Evolutionary conservation across 2,113 vertebrate genomes (phyloP).

Genomic region (Picathartes gymnocephalus): DNA sequence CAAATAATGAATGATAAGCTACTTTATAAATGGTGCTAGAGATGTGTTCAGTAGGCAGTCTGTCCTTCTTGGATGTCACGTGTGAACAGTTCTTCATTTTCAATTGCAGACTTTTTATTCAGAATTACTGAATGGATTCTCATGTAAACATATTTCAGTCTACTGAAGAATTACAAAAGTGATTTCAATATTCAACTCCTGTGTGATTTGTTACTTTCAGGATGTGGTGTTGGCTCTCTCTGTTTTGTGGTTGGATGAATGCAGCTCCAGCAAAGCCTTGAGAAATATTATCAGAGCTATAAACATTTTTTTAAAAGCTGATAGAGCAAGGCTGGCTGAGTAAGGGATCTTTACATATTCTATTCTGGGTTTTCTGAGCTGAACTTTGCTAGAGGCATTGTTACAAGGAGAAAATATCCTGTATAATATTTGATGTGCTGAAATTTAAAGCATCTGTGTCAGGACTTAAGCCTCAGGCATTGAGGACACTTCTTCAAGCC

Average conservation of each 20-base stretch:
- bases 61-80: background rate
- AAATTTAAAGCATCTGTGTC: slow-evolving; percentile 10
- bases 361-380: background rate
- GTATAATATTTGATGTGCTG: background rate
- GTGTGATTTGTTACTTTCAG: background rate
- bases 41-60: background rate
- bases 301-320: background rate
- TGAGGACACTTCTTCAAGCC: background rate
- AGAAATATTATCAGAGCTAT: background rate
- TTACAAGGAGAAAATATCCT: background rate
- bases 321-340: background rate
- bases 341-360: background rate
- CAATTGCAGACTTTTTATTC: background rate
- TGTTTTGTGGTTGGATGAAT: background rate
- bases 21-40: background rate
- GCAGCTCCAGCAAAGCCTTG: background rate
- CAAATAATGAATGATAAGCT: background rate
- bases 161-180: background rate
- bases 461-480: background rate
- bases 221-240: background rate
- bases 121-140: background rate
- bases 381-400: slow-evolving; percentile 1
- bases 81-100: background rate
- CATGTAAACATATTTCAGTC: background rate
- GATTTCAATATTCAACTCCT: background rate